Evolutionary conservation across 2,113 vertebrate genomes (phyloP).

Genomic region (Pedionomus torquatus): DNA sequence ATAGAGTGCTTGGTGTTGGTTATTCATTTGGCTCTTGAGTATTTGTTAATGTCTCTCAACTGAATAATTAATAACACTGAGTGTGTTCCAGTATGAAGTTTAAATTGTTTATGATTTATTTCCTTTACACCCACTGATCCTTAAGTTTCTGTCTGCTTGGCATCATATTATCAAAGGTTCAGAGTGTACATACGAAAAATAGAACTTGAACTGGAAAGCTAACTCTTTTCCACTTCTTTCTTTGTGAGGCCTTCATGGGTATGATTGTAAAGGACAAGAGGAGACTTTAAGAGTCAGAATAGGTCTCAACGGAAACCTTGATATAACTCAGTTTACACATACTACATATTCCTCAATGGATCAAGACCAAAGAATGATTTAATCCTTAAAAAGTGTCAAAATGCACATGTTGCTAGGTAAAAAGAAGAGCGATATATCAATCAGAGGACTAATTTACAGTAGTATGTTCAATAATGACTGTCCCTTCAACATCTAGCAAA

Average conservation of each 20-base stretch:
- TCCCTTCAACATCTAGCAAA: background rate
- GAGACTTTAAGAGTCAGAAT: background rate
- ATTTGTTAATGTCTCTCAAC: background rate
- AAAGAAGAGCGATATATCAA: no score
- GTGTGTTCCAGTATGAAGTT: background rate
- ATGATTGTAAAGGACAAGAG: background rate
- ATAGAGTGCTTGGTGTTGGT: background rate
- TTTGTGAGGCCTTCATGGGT: background rate
- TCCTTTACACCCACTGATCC: background rate
- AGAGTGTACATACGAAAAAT: background rate
- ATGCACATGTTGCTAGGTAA: background rate
- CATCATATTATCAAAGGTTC: background rate
- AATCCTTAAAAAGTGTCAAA: background rate
- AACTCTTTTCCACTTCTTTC: background rate
- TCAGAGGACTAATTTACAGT: background rate
- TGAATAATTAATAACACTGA: background rate
- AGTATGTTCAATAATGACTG: background rate
- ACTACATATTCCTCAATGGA: background rate
- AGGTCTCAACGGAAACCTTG: background rate
- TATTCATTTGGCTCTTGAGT: background rate
- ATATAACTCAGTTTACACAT: background rate
- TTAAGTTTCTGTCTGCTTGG: conserved; percentile 2
- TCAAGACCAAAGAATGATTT: background rate
- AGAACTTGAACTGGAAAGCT: background rate
- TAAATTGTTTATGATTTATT: background rate